phyloP scores from a whole-genome alignment of 2,113 vertebrate species.

The Sclerurus mexicanus region DNA sequence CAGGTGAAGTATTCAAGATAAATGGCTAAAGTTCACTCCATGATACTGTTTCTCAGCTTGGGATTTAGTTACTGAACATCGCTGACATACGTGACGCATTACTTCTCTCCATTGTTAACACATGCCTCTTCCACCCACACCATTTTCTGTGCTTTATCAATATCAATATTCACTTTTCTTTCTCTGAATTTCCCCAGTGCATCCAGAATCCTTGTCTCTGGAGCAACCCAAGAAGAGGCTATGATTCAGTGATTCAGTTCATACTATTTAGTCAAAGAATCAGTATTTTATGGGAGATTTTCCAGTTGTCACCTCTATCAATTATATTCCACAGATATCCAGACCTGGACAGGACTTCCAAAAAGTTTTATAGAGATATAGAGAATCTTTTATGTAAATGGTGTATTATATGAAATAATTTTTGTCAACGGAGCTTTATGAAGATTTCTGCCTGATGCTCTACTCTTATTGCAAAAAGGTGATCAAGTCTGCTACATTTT shows the following conservation, averaged over 20 bases:
- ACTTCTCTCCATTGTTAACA: not conserved
- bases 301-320: not conserved
- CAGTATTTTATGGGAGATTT: not conserved
- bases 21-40: not conserved
- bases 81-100: rapidly evolving
- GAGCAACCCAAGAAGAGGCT: not conserved
- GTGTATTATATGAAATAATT: not conserved
- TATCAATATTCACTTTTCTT: not conserved
- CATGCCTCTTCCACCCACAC: not conserved
- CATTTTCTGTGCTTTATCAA: not conserved
- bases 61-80: not conserved
- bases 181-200: not conserved
- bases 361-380: not conserved
- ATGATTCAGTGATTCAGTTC: not conserved
- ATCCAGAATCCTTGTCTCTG: not conserved
- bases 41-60: not conserved
- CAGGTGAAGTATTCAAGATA: not conserved
- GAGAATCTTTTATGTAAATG: not conserved
- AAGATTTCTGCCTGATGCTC: not conserved
- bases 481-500: not conserved
- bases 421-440: not conserved
- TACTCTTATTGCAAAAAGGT: not conserved
- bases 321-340: not conserved
- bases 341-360: not conserved
- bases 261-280: not conserved